A percentile compares a stretch with the other conserved stretches of the same genome.
Conservation (phyloP, 2,888 invertebrate species). For the Lobophora halterata region DNA sequence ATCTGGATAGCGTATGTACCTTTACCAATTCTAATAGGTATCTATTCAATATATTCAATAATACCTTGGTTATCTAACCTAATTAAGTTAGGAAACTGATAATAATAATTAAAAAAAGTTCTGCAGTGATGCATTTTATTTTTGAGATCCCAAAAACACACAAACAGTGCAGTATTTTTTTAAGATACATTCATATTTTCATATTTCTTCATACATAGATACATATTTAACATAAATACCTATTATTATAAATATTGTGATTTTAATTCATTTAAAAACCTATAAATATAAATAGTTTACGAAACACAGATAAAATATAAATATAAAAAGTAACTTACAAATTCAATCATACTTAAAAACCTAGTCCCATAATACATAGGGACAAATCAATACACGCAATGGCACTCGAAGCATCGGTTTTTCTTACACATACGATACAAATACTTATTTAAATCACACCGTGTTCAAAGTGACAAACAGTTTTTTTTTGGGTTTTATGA, state of each 20-base stretch:
- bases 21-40: too few relatives aligned
- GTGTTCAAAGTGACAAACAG: constrained; percentile 48
- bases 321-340: constrained; percentile 20
- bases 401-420: constrained; percentile 73
- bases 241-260: constrained; percentile 18
- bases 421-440: constrained; percentile 42
- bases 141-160: constrained; percentile 81
- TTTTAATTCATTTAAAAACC: constrained; percentile 36
- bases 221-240: constrained; percentile 30
- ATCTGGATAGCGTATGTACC: too few relatives aligned
- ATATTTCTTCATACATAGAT: constrained; percentile 34
- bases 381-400: constrained; percentile 49
- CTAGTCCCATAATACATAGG: constrained; percentile 38
- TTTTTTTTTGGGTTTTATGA: constrained; percentile 55
- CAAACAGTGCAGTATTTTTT: constrained; percentile 64
- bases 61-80: too few relatives aligned
- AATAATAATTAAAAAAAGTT: constrained; percentile 31
- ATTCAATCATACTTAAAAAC: constrained; percentile 36
- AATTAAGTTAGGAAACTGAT: too few relatives aligned
- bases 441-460: constrained; percentile 40
- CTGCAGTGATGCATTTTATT: constrained; percentile 72
- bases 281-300: constrained; percentile 28
- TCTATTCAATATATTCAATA: too few relatives aligned
- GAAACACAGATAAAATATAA: constrained; percentile 31
- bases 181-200: constrained; percentile 36